phyloP scores from a whole-genome alignment of 2,797 vertebrate genomes.

The Leptodactylus fallax region DNA sequence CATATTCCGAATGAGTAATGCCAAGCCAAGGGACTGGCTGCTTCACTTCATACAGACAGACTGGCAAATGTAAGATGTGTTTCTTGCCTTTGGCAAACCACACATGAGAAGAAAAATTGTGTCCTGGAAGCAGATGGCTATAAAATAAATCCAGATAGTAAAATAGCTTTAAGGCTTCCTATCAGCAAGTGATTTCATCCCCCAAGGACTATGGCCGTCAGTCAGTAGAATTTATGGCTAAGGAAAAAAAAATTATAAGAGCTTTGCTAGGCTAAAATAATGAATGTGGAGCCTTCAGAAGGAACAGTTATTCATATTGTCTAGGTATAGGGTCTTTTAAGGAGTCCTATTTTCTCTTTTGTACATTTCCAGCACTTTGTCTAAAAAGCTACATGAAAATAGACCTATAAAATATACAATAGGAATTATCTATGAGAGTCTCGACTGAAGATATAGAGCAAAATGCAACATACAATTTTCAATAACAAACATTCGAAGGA shows the following conservation, averaged over 20 bases:
- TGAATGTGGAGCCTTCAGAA: conserved; percentile 40
- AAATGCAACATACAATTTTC: neutral
- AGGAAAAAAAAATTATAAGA: conserved; percentile 19
- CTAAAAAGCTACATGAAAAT: conserved; percentile 1
- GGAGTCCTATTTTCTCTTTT: neutral
- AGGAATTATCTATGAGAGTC: neutral
- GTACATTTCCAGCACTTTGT: conserved; percentile 8
- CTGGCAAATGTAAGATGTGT: conserved; percentile 6
- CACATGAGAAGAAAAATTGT: conserved; percentile 26
- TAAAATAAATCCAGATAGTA: conserved; percentile 44
- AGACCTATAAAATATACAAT: neutral
- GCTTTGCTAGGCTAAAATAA: conserved; percentile 37
- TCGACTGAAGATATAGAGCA: neutral
- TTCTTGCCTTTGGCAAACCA: conserved; percentile 20
- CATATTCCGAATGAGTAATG: neutral
- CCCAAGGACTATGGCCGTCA: conserved; percentile 36
- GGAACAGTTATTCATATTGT: conserved; percentile 16
- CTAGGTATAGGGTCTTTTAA: conserved; percentile 3
- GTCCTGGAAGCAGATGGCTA: conserved; percentile 33
- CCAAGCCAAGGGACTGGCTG: neutral
- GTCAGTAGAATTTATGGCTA: conserved; percentile 37
- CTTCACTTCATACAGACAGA: neutral
- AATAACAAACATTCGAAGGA: neutral
- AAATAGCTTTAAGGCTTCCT: conserved; percentile 49
- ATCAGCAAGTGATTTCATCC: conserved; percentile 32